phyloP scores from a whole-genome alignment of 1,140 invertebrate species.

The Nebria ingens region DNA sequence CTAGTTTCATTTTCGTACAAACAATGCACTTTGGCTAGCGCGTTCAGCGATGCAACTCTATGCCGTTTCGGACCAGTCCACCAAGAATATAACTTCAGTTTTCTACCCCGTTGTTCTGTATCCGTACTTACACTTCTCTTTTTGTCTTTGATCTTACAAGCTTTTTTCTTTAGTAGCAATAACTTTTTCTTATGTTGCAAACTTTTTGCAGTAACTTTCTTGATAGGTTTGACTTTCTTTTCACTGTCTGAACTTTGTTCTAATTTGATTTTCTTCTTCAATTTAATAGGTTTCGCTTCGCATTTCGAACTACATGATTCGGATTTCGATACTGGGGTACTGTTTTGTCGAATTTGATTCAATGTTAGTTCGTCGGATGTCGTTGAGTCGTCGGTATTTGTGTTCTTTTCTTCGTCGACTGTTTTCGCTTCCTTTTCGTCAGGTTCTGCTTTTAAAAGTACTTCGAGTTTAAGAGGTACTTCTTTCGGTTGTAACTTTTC shows the following conservation, averaged over 20 bases:
- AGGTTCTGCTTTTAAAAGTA: slow-evolving; percentile 15
- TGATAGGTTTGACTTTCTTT: slow-evolving; percentile 31
- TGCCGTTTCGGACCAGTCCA: slow-evolving; percentile 65
- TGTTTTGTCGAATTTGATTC: slow-evolving; percentile 26
- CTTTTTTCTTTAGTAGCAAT: slow-evolving; percentile 27
- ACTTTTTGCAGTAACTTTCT: slow-evolving; percentile 14
- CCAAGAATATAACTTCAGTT: slow-evolving; percentile 43
- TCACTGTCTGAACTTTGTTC: slow-evolving; percentile 20
- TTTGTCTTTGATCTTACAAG: slow-evolving; percentile 21
- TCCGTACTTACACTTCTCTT: slow-evolving; percentile 20
- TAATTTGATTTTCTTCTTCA: slow-evolving; percentile 19
- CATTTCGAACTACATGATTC: not conserved
- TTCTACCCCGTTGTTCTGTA: slow-evolving; percentile 27
- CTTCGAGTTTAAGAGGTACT: not conserved
- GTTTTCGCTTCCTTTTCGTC: slow-evolving; percentile 15
- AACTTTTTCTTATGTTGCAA: slow-evolving; percentile 15
- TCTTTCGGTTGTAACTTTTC: slow-evolving; percentile 1
- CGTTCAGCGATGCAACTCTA: slow-evolving; percentile 79
- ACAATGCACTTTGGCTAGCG: slow-evolving; percentile 83
- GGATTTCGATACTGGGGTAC: not conserved
- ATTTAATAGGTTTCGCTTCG: slow-evolving; percentile 10
- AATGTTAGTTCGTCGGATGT: slow-evolving; percentile 30
- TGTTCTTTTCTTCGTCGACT: slow-evolving; percentile 3
- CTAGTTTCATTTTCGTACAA: slow-evolving; percentile 80
- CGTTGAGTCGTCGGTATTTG: slow-evolving; percentile 17